These are phyloP conservation scores for Drosophila pallidifrons DNA, from an alignment of 1,140 invertebrate genomes.

Conservation along the genomic window DNA sequence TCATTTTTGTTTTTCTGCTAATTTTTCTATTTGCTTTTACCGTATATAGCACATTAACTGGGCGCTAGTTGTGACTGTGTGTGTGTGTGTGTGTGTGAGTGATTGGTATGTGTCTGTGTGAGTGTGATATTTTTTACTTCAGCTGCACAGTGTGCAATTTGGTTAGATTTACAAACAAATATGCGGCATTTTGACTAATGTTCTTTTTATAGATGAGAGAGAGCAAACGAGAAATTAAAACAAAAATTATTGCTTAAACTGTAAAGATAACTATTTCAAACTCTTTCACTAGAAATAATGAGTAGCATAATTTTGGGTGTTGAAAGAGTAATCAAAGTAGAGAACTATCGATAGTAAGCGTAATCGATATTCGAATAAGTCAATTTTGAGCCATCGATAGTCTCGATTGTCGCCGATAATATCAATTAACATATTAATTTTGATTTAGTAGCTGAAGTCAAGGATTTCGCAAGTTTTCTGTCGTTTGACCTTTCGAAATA, in stretches of 20 bases:
- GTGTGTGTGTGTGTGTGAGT: slow-evolving; percentile 35
- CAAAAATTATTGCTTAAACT: not conserved
- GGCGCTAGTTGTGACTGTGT: slow-evolving; percentile 22
- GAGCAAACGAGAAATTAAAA: not conserved
- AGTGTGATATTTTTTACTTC: slow-evolving; percentile 14
- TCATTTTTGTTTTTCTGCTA: slow-evolving; percentile 43
- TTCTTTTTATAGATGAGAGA: slow-evolving; percentile 23
- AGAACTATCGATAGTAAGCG: too few relatives aligned
- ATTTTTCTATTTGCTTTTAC: slow-evolving; percentile 52
- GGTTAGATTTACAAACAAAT: slow-evolving; percentile 9
- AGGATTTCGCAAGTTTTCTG: too few relatives aligned
- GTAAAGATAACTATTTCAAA: not conserved
- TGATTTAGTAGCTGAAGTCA: too few relatives aligned
- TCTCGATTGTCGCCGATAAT: too few relatives aligned
- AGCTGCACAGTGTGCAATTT: slow-evolving; percentile 37
- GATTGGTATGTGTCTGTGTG: slow-evolving; percentile 24
- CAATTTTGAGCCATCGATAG: too few relatives aligned
- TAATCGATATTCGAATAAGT: too few relatives aligned
- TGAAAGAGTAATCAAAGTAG: not conserved
- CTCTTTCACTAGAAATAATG: not conserved
- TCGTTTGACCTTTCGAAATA: too few relatives aligned
- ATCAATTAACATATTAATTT: too few relatives aligned
- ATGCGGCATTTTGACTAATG: not conserved
- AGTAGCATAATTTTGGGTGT: slow-evolving; percentile 5
- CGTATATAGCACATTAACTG: slow-evolving; percentile 30